phyloP scores from a whole-genome alignment of 2,797 vertebrate species.

The Bovichtus diacanthus region DNA sequence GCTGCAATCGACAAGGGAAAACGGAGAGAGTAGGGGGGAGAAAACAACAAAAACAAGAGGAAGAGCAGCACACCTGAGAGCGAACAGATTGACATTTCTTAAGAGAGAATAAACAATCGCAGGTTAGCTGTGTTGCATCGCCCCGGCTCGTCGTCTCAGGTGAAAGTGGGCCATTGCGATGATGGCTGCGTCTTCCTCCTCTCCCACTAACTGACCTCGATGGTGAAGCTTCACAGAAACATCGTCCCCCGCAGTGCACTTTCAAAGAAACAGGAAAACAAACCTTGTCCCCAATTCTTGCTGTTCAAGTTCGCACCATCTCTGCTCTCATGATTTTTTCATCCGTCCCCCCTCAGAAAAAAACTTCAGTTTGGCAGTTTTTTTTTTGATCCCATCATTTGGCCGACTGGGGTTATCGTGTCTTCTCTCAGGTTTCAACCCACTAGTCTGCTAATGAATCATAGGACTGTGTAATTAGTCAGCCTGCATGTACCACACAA shows the following conservation, averaged over 20 bases:
- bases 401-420: conserved; percentile 64
- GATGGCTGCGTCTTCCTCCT: conserved; percentile 61
- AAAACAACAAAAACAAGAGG: conserved; percentile 86
- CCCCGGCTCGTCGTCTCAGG: conserved; percentile 70
- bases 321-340: conserved; percentile 8
- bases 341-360: background rate
- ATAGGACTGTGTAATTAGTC: conserved; percentile 81
- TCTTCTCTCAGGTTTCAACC: conserved; percentile 73
- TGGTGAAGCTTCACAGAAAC: conserved; percentile 64
- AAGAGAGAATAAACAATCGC: conserved; percentile 89
- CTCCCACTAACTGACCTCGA: conserved; percentile 73
- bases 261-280: conserved; percentile 60
- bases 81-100: conserved; percentile 88
- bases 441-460: conserved; percentile 81
- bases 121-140: conserved; percentile 76
- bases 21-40: conserved; percentile 72
- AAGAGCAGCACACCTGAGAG: conserved; percentile 87
- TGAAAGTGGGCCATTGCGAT: conserved; percentile 85
- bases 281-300: conserved; percentile 58
- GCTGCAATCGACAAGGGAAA: conserved; percentile 82
- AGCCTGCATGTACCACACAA: conserved; percentile 72
- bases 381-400: conserved; percentile 44
- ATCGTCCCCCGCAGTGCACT: conserved; percentile 31
- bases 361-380: background rate
- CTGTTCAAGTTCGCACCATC: conserved; percentile 13